These are phyloP conservation scores for Furnarius figulus DNA, from an alignment of 2,113 vertebrate species.

Conservation along the genomic window DNA sequence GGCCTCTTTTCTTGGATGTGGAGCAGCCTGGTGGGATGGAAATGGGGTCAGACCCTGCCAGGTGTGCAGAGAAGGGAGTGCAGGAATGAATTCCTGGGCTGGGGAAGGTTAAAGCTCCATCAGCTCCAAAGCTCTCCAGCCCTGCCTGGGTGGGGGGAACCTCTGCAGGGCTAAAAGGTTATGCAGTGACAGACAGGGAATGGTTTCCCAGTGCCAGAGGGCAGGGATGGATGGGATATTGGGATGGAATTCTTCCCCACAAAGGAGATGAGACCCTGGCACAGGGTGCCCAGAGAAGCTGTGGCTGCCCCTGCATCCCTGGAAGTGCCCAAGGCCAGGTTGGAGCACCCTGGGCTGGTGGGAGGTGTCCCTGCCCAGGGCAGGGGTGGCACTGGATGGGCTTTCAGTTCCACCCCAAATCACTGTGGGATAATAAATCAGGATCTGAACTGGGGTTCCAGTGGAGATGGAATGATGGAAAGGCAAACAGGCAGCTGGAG, in stretches of 20 bases:
- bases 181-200: not conserved
- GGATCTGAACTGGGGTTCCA: not conserved
- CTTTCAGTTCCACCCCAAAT: not conserved
- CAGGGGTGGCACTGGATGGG: rapidly evolving
- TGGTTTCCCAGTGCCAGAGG: not conserved
- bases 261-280: not conserved
- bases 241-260: rapidly evolving
- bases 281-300: not conserved
- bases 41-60: not conserved
- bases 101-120: not conserved
- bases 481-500: not conserved
- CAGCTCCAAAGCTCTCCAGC: too few relatives aligned
- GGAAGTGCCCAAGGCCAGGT: rapidly evolving
- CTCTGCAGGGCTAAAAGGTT: too few relatives aligned
- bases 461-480: rapidly evolving
- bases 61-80: not conserved
- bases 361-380: not conserved
- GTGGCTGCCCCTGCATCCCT: not conserved
- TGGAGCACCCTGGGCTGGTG: not conserved
- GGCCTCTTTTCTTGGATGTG: rapidly evolving
- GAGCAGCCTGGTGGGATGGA: not conserved
- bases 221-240: rapidly evolving
- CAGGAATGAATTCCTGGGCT: rapidly evolving
- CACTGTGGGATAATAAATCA: not conserved
- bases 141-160: too few relatives aligned